Percentiles rank a stretch among this genome's conserved stretches.
Conservation (phyloP, 2,888 invertebrate genomes). For the Tubulanus polymorphus region DNA sequence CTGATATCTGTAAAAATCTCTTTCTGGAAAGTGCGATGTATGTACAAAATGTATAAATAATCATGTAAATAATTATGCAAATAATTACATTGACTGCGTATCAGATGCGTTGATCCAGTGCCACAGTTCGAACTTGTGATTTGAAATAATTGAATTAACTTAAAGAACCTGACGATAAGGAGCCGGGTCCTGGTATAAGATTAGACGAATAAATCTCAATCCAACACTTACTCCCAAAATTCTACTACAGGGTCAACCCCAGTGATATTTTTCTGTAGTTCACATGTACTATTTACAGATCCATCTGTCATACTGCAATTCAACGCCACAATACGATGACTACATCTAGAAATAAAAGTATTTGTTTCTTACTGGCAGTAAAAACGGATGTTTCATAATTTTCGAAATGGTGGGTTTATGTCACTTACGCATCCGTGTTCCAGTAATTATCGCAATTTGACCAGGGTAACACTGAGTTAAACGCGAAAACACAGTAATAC, state of each 20-base stretch:
- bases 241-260: neutral
- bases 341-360: neutral
- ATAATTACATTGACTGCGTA: too few relatives aligned
- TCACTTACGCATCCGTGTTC: slow-evolving; percentile 46
- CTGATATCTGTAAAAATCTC: neutral
- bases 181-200: too few relatives aligned
- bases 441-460: slow-evolving; percentile 51
- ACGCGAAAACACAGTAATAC: slow-evolving; percentile 34
- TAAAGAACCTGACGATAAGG: too few relatives aligned
- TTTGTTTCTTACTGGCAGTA: too few relatives aligned
- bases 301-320: neutral
- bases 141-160: too few relatives aligned
- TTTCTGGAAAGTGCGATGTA: neutral
- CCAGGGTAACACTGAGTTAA: slow-evolving; percentile 50
- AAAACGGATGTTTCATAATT: neutral
- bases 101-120: too few relatives aligned
- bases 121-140: too few relatives aligned
- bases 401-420: neutral
- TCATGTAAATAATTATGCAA: too few relatives aligned
- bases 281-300: neutral
- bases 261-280: neutral
- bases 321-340: neutral
- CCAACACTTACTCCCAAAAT: neutral
- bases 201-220: too few relatives aligned
- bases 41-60: too few relatives aligned